A percentile compares a stretch with the other conserved stretches of the same genome.
phyloP scores from a whole-genome alignment of 2,888 invertebrate genomes.

The Lepetodrilus schrolli region DNA sequence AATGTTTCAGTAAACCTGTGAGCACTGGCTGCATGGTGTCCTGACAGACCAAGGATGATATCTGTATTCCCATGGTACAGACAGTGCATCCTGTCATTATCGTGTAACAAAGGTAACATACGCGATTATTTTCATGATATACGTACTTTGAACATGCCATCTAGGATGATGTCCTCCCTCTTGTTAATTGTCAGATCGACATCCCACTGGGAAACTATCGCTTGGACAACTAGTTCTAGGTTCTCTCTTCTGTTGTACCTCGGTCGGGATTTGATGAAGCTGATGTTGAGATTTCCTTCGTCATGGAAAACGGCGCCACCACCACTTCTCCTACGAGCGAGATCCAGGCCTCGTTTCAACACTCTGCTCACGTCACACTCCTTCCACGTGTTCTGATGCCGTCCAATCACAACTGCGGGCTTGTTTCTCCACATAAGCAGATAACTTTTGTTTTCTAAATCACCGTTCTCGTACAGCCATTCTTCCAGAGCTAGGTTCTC shows the following conservation, averaged over 20 bases:
- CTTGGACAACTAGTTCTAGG: constrained; percentile 88
- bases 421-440: constrained; percentile 93
- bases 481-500: constrained; percentile 96
- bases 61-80: too few species aligned
- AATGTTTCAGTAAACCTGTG: too few species aligned
- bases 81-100: too few species aligned
- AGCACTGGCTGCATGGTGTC: too few species aligned
- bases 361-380: constrained; percentile 88
- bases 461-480: constrained; percentile 92
- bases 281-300: constrained; percentile 82
- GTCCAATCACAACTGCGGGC: constrained; percentile 95
- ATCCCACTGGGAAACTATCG: constrained; percentile 87
- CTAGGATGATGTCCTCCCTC: constrained; percentile 89
- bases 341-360: constrained; percentile 81
- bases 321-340: constrained; percentile 94
- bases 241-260: constrained; percentile 91
- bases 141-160: constrained; percentile 78
- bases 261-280: constrained; percentile 90
- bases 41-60: too few species aligned
- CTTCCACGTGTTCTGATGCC: constrained; percentile 96
- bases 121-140: too few species aligned
- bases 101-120: too few species aligned
- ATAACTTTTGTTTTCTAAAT: constrained; percentile 85
- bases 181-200: constrained; percentile 85
- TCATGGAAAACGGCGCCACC: constrained; percentile 98